phyloP scores from a whole-genome alignment of 2,888 invertebrate species.

The Callinectes sapidus region DNA sequence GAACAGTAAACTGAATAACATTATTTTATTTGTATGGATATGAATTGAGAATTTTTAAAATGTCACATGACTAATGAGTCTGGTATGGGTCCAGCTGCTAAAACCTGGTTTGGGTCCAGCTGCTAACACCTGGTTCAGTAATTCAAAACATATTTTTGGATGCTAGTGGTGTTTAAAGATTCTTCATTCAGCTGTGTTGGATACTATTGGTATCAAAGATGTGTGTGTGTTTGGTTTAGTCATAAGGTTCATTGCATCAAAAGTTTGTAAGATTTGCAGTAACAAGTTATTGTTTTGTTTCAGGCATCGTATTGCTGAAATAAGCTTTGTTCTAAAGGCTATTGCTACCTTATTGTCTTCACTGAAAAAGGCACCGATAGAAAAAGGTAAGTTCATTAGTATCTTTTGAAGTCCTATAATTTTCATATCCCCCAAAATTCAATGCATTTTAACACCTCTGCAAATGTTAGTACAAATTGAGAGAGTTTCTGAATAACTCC shows the following conservation, averaged over 20 bases:
- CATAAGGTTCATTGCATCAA: background rate
- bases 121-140: too few relatives aligned
- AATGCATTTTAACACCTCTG: background rate
- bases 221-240: background rate
- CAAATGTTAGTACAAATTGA: background rate
- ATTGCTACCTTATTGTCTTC: slow-evolving; percentile 93
- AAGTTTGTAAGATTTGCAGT: background rate
- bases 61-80: too few relatives aligned
- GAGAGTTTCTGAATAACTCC: too few relatives aligned
- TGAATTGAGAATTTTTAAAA: background rate
- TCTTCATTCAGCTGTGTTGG: background rate
- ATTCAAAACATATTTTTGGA: too few relatives aligned
- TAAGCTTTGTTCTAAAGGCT: slow-evolving; percentile 96
- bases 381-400: slow-evolving; percentile 80
- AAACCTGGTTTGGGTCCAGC: too few relatives aligned
- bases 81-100: too few relatives aligned
- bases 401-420: background rate
- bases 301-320: slow-evolving; percentile 94
- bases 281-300: slow-evolving; percentile 14
- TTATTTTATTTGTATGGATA: background rate
- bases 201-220: background rate
- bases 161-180: too few relatives aligned
- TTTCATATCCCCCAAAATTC: background rate
- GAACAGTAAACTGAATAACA: background rate
- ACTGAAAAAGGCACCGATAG: slow-evolving; percentile 92